Evolutionary conservation across 37 sponge, comb jelly and placozoan species (phyloP).

Genomic region (Axinella damicornis): DNA sequence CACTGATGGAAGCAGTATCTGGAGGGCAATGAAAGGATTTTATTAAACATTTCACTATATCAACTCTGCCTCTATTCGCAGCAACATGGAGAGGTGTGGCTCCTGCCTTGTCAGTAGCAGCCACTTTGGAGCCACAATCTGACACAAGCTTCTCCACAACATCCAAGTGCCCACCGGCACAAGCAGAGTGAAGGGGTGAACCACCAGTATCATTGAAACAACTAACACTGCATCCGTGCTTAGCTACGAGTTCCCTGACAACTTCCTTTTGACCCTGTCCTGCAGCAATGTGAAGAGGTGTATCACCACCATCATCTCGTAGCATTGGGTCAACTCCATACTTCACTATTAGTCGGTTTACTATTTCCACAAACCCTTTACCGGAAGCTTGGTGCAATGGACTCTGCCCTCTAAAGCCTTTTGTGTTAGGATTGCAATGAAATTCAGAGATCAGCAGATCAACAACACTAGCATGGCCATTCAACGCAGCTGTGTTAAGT

Average conservation of each 20-base stretch:
- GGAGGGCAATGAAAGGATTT: too few species aligned
- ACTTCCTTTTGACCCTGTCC: neutral
- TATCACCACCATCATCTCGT: conserved; percentile 6
- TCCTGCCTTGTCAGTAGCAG: neutral
- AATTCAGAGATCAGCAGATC: conserved; percentile 2
- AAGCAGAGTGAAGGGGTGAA: neutral
- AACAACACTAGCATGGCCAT: neutral
- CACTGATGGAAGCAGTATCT: neutral
- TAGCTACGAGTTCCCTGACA: neutral
- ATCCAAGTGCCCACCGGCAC: neutral
- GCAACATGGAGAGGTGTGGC: neutral
- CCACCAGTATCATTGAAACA: neutral
- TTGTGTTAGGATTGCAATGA: neutral
- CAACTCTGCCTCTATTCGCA: neutral
- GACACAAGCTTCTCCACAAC: neutral
- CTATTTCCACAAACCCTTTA: neutral
- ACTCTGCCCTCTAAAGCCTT: neutral
- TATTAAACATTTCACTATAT: too few species aligned
- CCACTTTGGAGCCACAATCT: neutral
- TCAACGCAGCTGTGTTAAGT: neutral
- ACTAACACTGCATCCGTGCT: neutral
- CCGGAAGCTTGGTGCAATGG: neutral
- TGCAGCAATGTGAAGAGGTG: conserved; percentile 22
- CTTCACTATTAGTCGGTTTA: neutral
- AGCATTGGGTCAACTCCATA: neutral